These are phyloP conservation scores for Pholis gunnellus DNA, from an alignment of 2,113 vertebrate species.

Conservation along the genomic window DNA sequence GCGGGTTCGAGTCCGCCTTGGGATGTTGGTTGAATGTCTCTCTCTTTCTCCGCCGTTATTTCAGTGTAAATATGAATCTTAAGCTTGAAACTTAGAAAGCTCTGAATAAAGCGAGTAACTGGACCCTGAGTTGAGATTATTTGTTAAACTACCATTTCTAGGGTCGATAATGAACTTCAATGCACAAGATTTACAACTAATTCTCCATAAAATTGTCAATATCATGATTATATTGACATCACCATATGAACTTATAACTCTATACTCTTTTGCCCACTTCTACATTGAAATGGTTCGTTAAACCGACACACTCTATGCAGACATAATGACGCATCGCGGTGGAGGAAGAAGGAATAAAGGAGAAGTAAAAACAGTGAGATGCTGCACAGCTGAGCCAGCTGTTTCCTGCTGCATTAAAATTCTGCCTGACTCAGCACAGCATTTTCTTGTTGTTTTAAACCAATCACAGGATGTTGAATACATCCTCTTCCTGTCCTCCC, in stretches of 20 bases:
- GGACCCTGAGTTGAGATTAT: background rate
- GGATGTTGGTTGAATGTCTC: too few species aligned
- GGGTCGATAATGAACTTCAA: background rate
- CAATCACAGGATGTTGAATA: slow-evolving; percentile 38
- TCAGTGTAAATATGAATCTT: too few species aligned
- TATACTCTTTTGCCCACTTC: background rate
- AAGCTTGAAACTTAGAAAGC: too few species aligned
- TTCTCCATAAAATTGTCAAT: too few species aligned
- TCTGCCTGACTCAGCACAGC: slow-evolving; percentile 43
- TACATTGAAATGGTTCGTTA: background rate
- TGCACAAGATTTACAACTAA: background rate
- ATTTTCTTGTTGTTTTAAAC: slow-evolving; percentile 14
- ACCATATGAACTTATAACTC: background rate
- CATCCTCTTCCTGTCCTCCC: slow-evolving; percentile 41
- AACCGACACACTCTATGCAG: background rate
- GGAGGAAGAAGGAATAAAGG: slow-evolving; percentile 14
- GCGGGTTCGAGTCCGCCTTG: too few species aligned
- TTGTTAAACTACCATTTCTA: background rate
- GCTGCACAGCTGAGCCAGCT: slow-evolving; percentile 21
- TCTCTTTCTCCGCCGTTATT: too few species aligned
- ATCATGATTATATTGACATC: background rate
- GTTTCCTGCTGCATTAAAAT: slow-evolving; percentile 49
- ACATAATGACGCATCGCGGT: background rate
- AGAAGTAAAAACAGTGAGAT: slow-evolving; percentile 24
- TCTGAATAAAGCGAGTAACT: background rate